phyloP scores from a whole-genome alignment of 2,888 invertebrate species.

The Sarcophaga rosellei region DNA sequence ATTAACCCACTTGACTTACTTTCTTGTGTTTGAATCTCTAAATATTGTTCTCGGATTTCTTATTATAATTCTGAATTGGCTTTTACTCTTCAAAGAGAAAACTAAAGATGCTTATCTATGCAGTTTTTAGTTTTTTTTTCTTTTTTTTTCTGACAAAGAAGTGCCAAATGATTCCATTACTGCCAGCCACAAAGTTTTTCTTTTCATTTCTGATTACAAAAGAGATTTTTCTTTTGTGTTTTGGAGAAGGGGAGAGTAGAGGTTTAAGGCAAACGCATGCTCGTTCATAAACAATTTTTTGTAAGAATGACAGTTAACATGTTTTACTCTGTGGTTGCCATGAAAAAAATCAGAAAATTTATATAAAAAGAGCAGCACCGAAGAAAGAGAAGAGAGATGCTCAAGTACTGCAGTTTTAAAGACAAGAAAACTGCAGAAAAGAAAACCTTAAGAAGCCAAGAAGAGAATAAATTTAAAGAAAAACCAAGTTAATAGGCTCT shows the following conservation, averaged over 20 bases:
- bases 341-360: neutral
- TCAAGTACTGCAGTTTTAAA: neutral
- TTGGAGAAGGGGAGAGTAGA: neutral
- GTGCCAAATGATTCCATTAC: constrained; percentile 16
- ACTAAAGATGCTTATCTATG: neutral
- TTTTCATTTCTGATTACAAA: neutral
- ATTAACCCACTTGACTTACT: too few relatives aligned
- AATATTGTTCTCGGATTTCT: too few relatives aligned
- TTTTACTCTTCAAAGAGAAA: too few relatives aligned
- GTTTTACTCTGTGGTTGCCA: neutral
- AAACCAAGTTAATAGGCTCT: too few relatives aligned
- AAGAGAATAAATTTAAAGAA: too few relatives aligned
- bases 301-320: constrained; percentile 8
- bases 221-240: neutral
- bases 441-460: neutral
- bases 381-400: neutral
- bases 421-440: neutral
- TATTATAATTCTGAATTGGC: too few relatives aligned
- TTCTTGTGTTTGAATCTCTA: too few relatives aligned
- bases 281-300: constrained; percentile 2
- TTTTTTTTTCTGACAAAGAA: neutral
- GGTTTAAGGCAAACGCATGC: too few relatives aligned
- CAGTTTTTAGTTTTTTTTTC: too few relatives aligned
- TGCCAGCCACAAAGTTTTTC: neutral
- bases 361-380: neutral